phyloP scores from a whole-genome alignment of 2,797 vertebrate genomes.

The Enteromius trimaculatus region DNA sequence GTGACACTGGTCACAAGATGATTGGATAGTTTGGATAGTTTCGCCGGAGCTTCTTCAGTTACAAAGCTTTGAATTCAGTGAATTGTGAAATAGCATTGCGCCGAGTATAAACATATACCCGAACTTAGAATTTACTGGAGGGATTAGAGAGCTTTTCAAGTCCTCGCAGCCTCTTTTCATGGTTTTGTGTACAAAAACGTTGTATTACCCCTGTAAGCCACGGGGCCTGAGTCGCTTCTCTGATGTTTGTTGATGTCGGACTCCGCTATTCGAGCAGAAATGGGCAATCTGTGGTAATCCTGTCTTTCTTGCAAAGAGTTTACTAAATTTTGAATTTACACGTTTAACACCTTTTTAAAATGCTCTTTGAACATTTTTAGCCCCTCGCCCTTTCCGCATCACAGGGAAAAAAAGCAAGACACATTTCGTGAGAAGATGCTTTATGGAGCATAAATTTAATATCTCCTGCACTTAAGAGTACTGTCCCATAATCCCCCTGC shows the following conservation, averaged over 20 bases:
- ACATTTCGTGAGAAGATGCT: slow-evolving; percentile 46
- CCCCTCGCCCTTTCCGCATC: slow-evolving; percentile 53
- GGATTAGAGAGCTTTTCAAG: slow-evolving; percentile 60
- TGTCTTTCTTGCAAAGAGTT: slow-evolving; percentile 59
- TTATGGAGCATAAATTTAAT: slow-evolving; percentile 58
- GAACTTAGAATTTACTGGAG: slow-evolving; percentile 52
- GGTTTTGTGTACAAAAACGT: slow-evolving; percentile 58
- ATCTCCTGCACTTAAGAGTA: slow-evolving; percentile 53
- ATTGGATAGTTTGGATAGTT: slow-evolving; percentile 44
- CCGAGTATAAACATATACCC: slow-evolving; percentile 50
- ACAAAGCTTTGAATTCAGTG: slow-evolving; percentile 46
- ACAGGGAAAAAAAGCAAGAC: slow-evolving; percentile 52
- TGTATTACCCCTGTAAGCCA: slow-evolving; percentile 60
- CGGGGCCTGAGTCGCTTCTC: slow-evolving; percentile 53
- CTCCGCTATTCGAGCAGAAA: slow-evolving; percentile 54
- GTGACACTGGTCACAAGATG: slow-evolving; percentile 46
- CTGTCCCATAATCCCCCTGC: slow-evolving; percentile 52
- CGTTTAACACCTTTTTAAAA: slow-evolving; percentile 65
- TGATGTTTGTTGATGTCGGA: slow-evolving; percentile 64
- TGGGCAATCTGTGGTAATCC: slow-evolving; percentile 60
- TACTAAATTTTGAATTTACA: slow-evolving; percentile 64
- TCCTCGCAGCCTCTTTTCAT: slow-evolving; percentile 59
- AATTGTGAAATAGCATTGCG: slow-evolving; percentile 54
- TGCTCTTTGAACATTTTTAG: slow-evolving; percentile 64
- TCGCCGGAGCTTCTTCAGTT: slow-evolving; percentile 30